These are phyloP conservation scores for Danio kyathit DNA, from an alignment of 2,797 vertebrate genomes.

Conservation along the genomic window DNA sequence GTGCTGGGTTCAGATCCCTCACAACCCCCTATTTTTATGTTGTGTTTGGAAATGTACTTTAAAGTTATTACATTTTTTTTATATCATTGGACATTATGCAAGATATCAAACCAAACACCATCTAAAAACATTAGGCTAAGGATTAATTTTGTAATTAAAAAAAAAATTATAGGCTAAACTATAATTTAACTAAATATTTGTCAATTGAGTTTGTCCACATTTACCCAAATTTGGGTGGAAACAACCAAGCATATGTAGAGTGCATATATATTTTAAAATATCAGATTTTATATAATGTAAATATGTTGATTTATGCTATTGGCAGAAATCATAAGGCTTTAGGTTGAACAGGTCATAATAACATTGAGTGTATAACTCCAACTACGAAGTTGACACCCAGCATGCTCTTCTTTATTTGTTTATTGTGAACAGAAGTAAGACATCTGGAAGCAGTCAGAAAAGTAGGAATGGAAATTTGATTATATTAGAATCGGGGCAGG, in stretches of 20 bases:
- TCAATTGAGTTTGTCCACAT: too few relatives aligned
- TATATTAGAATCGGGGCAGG: conserved; percentile 73
- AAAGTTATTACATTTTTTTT: not conserved
- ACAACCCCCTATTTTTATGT: not conserved
- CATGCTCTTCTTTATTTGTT: conserved; percentile 59
- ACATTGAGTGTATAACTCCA: not conserved
- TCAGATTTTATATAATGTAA: too few relatives aligned
- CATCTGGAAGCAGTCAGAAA: conserved; percentile 77
- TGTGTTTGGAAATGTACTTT: not conserved
- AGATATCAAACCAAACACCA: not conserved
- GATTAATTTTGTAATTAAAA: not conserved
- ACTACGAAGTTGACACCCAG: not conserved
- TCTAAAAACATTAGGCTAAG: not conserved
- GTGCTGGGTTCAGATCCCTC: not conserved
- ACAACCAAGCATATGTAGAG: too few relatives aligned
- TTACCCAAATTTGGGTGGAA: too few relatives aligned
- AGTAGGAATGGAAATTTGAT: conserved; percentile 73
- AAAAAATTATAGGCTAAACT: too few relatives aligned
- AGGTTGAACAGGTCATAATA: not conserved
- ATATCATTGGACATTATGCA: too few relatives aligned
- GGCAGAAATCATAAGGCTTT: not conserved
- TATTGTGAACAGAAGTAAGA: conserved; percentile 57
- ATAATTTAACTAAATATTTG: too few relatives aligned
- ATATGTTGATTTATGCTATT: not conserved
- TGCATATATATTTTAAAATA: too few relatives aligned